phyloP scores from a whole-genome alignment of 2,888 invertebrate species.

The Drosophila neonasuta region DNA sequence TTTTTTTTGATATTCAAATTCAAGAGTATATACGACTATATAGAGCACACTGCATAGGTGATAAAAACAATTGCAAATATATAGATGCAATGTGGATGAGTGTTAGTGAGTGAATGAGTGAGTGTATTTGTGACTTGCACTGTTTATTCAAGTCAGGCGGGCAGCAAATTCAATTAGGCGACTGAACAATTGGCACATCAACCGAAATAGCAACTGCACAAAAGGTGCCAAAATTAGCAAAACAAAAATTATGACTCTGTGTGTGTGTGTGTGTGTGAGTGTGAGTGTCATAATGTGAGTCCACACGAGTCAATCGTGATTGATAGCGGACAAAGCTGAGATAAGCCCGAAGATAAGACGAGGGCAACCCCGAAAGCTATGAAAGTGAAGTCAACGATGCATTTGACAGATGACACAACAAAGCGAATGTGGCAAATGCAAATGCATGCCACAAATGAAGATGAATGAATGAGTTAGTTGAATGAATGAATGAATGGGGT shows the following conservation, averaged over 20 bases:
- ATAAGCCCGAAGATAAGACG: slow-evolving; percentile 32
- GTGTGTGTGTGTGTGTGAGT: background rate
- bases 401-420: slow-evolving; percentile 70
- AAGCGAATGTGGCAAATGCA: slow-evolving; percentile 57
- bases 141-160: slow-evolving; percentile 47
- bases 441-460: slow-evolving; percentile 59
- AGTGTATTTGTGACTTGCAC: slow-evolving; percentile 23
- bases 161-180: slow-evolving; percentile 29
- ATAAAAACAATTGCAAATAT: slow-evolving; percentile 50
- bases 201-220: slow-evolving; percentile 40
- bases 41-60: slow-evolving; percentile 31
- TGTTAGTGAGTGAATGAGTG: background rate
- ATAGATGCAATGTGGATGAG: background rate
- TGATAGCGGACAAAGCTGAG: slow-evolving; percentile 33
- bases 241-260: background rate
- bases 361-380: slow-evolving; percentile 31
- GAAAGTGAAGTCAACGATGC: slow-evolving; percentile 45
- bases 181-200: slow-evolving; percentile 36
- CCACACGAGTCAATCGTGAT: slow-evolving; percentile 26
- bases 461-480: slow-evolving; percentile 61
- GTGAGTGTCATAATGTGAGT: slow-evolving; percentile 2
- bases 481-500: slow-evolving; percentile 11
- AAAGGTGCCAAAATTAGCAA: slow-evolving; percentile 32
- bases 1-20: slow-evolving; percentile 29
- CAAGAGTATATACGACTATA: slow-evolving; percentile 22